Base-by-base conservation (phyloP, 2,113 vertebrate species). In the Entelurus aequoreus region DNA sequence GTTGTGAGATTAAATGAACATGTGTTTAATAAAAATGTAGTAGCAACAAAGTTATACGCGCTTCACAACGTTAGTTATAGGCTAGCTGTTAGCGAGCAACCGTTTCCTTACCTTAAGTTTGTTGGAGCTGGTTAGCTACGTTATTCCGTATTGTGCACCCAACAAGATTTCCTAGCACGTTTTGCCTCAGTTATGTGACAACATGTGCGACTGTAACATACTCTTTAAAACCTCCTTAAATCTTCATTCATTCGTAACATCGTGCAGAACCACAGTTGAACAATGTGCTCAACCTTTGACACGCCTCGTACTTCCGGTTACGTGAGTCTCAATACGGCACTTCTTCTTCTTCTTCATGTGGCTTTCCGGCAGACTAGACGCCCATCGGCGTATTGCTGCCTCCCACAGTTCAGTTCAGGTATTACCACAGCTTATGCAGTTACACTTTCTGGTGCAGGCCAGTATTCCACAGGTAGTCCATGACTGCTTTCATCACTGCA, bases 291-390 rank as follows among this genome's bases (percentile, higher is more conserved):
- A 38, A 55, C 53, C 53, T 55, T 55, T 38, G 53, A 55, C 53
- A 55, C 54, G n/a, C 10, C 14, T 72, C 79, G 65, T 75, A 2
- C 82, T 85, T 88, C 88, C 87, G 84, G 72, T 61, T 58, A 62
- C 53, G 3, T 2, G 1, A 38, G n/a, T 6, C 5, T 4, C 4
- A 44, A 15, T n/a, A 6, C n/a, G 19, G 3, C 48, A 11, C n/a
- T n/a, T n/a, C n/a, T n/a, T n/a, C n/a, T n/a, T n/a, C n/a, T n/a
- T n/a, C n/a, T n/a, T n/a, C n/a, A n/a, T n/a, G n/a, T n/a, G n/a
- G n/a, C n/a, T n/a, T n/a, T n/a, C n/a, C n/a, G n/a, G n/a, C n/a
- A n/a, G n/a, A n/a, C n/a, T n/a, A n/a, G n/a, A n/a, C n/a, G n/a
- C n/a, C n/a, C n/a, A n/a, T n/a, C n/a, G n/a, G n/a, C n/a, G n/a